Base-by-base conservation (phyloP, 2,888 invertebrate genomes). In the Volucella inanis region DNA sequence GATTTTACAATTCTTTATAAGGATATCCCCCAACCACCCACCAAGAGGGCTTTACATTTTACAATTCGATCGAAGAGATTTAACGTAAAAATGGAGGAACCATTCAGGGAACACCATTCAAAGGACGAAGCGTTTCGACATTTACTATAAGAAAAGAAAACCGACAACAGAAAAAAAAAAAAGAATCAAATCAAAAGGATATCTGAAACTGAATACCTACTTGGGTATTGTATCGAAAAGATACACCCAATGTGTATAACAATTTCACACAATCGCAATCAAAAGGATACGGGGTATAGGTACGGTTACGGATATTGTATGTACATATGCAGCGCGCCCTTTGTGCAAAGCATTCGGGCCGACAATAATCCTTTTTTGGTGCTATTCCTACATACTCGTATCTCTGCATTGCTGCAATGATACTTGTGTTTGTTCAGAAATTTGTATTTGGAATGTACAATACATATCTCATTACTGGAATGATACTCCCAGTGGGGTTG, bases 231-330 rank as follows among this genome's bases (percentile, higher is more conserved):
- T 77, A 62, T 67, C 68, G 68, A 55, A 70, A 55, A 68, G 38
- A 57, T 59, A 67, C 68, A 54, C 54, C 59, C 52, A 52, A 55
- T 68, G 85, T 85, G 72, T 81, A 61, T 81, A 67, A 85, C 67
- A 85, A 50, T 79, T 85, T 72, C 62, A 68, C 55, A 81, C 81
- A 85, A 85, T 81, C 55, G 76, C 81, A 85, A 85, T 85, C 85
- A 85, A 81, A 81, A 72, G 67, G 85, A 85, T 81, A 59, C 6
- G 54, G 3, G 54, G 54, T 12, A 8, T 1, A 4, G 31, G 12
- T 12, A 22, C 22, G 22, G 22, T 22, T 22, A 22, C 22, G 22
- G 22, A 22, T 22, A n/a, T n/a, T n/a, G n/a, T n/a, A n/a, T n/a
- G 3, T 22, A 22, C 22, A 72, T 75, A 71, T 81, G 70, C 64